phyloP scores from a whole-genome alignment of 2,113 vertebrate species.

The Chrysochloris asiatica region DNA sequence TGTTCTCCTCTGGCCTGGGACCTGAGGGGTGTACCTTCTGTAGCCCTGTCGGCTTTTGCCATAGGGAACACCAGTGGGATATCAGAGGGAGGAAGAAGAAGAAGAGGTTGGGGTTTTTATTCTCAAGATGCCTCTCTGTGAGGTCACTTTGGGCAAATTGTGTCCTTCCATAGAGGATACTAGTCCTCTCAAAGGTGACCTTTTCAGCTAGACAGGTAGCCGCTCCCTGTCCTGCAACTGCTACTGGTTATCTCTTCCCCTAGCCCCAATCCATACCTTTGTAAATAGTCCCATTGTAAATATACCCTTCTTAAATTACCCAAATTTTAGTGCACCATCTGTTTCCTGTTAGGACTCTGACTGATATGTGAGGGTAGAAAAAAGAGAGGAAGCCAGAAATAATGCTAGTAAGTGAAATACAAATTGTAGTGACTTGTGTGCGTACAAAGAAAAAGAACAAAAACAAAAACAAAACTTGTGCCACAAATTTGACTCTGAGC shows the following conservation, averaged over 20 bases:
- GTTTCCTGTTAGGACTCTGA: constrained; percentile 23
- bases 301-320: background rate
- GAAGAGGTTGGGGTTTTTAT: background rate
- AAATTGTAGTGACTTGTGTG: background rate
- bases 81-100: background rate
- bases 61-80: background rate
- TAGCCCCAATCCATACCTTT: background rate
- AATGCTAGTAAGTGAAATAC: background rate
- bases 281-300: background rate
- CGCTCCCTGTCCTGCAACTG: background rate
- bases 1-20: background rate
- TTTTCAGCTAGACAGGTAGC: background rate
- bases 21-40: background rate
- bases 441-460: background rate
- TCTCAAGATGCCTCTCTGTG: background rate
- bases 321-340: background rate
- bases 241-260: background rate
- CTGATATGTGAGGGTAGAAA: background rate
- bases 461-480: background rate
- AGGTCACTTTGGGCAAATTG: background rate
- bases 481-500: background rate
- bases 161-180: background rate
- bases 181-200: background rate
- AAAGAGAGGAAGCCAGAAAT: background rate
- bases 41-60: background rate